These are phyloP conservation scores for Ommatoiulus sabulosus DNA, from an alignment of 2,888 invertebrate species.

Conservation along the genomic window DNA sequence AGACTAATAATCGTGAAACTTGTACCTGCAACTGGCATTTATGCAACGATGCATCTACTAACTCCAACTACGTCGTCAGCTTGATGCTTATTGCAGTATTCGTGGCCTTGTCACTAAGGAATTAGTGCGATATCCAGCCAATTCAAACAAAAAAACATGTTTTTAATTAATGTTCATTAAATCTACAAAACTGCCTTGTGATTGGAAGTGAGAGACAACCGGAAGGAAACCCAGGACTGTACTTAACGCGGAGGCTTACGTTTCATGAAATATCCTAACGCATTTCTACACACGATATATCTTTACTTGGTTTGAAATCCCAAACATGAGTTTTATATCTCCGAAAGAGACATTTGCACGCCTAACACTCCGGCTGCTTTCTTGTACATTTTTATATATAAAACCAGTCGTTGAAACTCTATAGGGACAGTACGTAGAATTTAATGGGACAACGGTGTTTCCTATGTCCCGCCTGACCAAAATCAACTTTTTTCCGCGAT, in stretches of 20 bases:
- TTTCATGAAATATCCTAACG: not conserved
- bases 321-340: not conserved
- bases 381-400: conserved; percentile 27
- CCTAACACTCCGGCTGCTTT: not conserved
- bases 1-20: conserved; percentile 2
- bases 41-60: conserved; percentile 1
- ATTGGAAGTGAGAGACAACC: conserved; percentile 12
- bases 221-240: not conserved
- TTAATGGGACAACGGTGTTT: not conserved
- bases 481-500: not conserved
- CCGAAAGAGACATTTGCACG: conserved; percentile 18
- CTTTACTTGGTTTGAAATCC: not conserved
- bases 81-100: not conserved
- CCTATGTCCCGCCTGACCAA: not conserved
- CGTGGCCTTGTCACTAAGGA: conserved; percentile 21
- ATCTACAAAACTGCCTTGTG: conserved; percentile 34
- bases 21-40: conserved; percentile 27
- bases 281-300: not conserved
- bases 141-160: not conserved
- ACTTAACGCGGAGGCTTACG: not conserved
- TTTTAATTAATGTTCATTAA: conserved; percentile 16
- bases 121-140: conserved; percentile 27
- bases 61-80: not conserved
- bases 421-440: not conserved
- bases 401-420: not conserved